Evolutionary conservation across 2,797 vertebrate species (phyloP).

Genomic region (Mus spretus): DNA sequence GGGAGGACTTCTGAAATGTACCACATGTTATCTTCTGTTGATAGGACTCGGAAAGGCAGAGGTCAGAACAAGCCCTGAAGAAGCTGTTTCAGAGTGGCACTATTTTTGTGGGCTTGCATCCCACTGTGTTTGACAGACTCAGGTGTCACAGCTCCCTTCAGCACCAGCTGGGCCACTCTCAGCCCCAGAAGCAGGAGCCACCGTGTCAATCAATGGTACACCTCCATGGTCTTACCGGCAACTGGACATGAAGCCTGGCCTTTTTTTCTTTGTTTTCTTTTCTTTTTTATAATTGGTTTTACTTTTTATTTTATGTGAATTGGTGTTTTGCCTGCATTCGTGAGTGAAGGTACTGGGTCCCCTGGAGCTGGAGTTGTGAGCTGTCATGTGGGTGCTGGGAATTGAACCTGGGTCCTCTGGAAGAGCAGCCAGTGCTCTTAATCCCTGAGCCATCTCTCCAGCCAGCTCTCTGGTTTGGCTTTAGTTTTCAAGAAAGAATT

Average conservation of each 20-base stretch:
- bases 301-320: background rate
- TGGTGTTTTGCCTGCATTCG: background rate
- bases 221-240: background rate
- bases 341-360: background rate
- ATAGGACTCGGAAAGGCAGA: background rate
- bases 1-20: background rate
- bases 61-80: background rate
- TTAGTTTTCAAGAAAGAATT: background rate
- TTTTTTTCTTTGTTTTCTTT: background rate
- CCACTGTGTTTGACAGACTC: background rate
- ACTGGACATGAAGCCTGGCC: background rate
- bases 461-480: background rate
- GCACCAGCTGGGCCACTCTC: background rate
- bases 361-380: background rate
- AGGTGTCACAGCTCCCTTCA: background rate
- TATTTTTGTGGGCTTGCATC: background rate
- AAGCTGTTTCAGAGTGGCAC: no score
- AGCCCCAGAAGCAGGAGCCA: background rate
- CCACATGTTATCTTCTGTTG: accelerated
- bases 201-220: background rate
- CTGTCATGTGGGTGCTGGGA: background rate
- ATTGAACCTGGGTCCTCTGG: background rate
- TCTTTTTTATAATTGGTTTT: background rate
- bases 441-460: background rate
- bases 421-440: background rate